Evolutionary conservation across 1,140 invertebrate species (phyloP), one percentile per base, ranked within the genome.

Genomic region (Panagrolaimus sp.): DNA sequence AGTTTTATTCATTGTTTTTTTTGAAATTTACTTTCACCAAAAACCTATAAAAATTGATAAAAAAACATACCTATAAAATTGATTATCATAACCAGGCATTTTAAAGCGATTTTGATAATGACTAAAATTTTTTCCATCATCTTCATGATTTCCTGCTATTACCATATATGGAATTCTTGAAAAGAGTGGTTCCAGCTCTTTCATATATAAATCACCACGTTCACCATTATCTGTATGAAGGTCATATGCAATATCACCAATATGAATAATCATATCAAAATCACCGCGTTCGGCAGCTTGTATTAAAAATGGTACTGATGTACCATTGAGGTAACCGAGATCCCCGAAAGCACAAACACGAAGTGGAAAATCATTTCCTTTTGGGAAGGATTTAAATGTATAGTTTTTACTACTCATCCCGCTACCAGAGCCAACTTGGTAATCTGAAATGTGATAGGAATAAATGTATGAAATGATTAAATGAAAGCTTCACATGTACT

Each of bases 161-260:
- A 84, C 84, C 82, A 85, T 84, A 70, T 85, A 85, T 8, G 84
- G 84, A 11, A 83, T 69, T 27, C 73, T 71, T n/a, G 83, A 71
- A 47, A 83, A 69, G 48, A 85, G 78, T 27, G 75, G 78, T 65
- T 84, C 74, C 13, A 85, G 76, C 65, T 72, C 46, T 14, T 78
- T 78, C 66, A 85, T 72, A 66, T 78, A 85, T 53, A 74, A 71
- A 68, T 85, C 84, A 9, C 84, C 84, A 31, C 81, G 78, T 9
- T 63, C 1, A 11, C 80, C 80, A 53, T 79, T 73, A 63, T 83
- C 73, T 1, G 70, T 73, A 23, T 81, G 74, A 11, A 85, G 68
- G 72, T 85, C 83, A 74, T 85, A 84, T 14, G 84, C 83, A 62
- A 85, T 81, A 67, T 85, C 84, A 76, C 74, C 74, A 1, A 76